Evolutionary conservation across 2,888 invertebrate species (phyloP), one percentile per base, ranked within the genome.

Genomic region (Acronicta aceris): DNA sequence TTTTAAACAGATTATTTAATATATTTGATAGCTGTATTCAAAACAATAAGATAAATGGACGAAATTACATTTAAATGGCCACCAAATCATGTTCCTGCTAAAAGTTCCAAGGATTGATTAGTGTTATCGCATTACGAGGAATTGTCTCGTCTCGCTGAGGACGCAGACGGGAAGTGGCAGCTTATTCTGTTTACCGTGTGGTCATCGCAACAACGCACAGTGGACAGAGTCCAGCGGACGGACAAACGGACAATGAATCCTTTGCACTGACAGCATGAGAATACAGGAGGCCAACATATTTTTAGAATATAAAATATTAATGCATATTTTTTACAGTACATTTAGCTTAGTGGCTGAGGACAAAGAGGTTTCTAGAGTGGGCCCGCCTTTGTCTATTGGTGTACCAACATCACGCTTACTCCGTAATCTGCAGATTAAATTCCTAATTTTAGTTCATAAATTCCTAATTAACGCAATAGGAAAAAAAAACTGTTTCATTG

Each of bases 171-270:
- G 92, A 92, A 82, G 85, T 74, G 46, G 71, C 84, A 81, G 81
- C 84, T 92, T 90, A 91, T 88, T 83, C 87, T 87, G 88, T 89
- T 90, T 87, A 86, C 81, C 74, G 72, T 65, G 78, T 65, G 71
- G 70, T 84, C 84, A 78, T 80, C 67, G 59, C n/a, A 48, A 69
- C 75, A 59, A 36, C 43, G 27, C 46, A 38, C 46, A 21, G n/a
- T 70, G 70, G 38, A 36, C 36, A 5, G 36, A 36, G 4, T 36
- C 13, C 13, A 13, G 13, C 36, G 13, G 36, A 38, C n/a, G 5
- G 38, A 38, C 38, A 13, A n/a, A 6, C n/a, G 0, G 5, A 38
- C 38, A 38, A 38, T 8, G 6, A n/a, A 38, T 38, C n/a, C 13
- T 36, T 10, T 38, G n/a, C 6, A 38, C n/a, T 38, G 38, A 6